Conservation (phyloP, 1,140 invertebrate genomes). For the Coenobita brevimanus region DNA sequence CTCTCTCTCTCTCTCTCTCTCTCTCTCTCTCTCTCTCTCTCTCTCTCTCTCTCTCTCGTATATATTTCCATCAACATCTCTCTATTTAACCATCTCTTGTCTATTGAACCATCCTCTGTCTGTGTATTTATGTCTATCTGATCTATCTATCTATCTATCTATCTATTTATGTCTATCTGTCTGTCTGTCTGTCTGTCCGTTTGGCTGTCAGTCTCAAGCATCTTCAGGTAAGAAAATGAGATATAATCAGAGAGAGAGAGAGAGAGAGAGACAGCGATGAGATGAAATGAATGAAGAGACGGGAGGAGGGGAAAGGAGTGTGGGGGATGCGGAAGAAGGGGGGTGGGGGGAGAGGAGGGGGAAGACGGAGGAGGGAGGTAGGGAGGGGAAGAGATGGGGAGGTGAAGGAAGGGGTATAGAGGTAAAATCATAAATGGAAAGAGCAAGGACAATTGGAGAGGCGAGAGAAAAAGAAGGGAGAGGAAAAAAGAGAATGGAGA, state of each 20-base stretch:
- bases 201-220: too few relatives aligned
- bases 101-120: neutral
- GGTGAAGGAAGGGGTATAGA: neutral
- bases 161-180: conserved; percentile 9
- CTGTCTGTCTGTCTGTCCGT: neutral
- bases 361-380: neutral
- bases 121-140: neutral
- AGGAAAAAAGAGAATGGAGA: neutral
- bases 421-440: neutral
- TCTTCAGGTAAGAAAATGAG: too few relatives aligned
- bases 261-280: too few relatives aligned
- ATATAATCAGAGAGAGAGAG: too few relatives aligned
- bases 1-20: neutral
- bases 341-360: neutral
- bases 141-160: conserved; percentile 1
- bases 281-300: neutral
- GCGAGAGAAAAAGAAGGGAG: too few relatives aligned
- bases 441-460: neutral
- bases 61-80: neutral
- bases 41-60: conserved; percentile 34
- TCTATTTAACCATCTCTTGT: neutral
- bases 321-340: neutral
- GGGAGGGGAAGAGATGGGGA: neutral
- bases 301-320: neutral
- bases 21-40: conserved; percentile 13